Base-by-base conservation (phyloP, 2,113 vertebrate genomes). In the Puffinus mauretanicus region DNA sequence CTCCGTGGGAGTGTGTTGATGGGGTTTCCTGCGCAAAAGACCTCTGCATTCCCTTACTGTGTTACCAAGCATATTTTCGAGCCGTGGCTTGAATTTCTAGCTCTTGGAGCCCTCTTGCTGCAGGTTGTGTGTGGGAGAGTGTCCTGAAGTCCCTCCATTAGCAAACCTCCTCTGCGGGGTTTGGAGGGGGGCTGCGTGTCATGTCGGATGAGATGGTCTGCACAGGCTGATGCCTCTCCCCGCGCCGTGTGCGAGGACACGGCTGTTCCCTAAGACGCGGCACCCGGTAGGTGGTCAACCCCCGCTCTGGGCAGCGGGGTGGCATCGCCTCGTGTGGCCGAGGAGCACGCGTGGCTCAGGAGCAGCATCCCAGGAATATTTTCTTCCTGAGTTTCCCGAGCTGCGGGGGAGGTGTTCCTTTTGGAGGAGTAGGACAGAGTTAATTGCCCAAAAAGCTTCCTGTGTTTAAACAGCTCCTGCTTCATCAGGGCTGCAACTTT, bases 401-500 rank as follows among this genome's bases (percentile, higher is more conserved):
- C 60, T 13, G 34, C 5, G 52, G 80, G 76, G 87, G 94, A 52
- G 82, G 80, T 54, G 81, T 93, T 94, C 92, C 94, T 71, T 26
- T 29, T 13, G 67, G 34, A 71, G 92, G 83, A 90, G 85, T 5
- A 29, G 67, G 36, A 46, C 27, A 8, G 51, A 73, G 24, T 86
- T 86, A 90, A 93, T 82, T 75, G 47, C 84, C 83, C 80, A 27
- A 46, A 88, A 62, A 86, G 62, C 78, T 95, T 96, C 96, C 96
- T 93, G 93, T 84, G 66, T 86, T 86, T 46, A 49, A 93, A 49
- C 49, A 61, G 58, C 94, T 93, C 49, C 81, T 16, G 84, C 71
- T 52, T 57, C 21, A 5, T 16, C 14, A 27, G 67, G 81, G 86
- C 82, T 65, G 75, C 58, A 27, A 51, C 54, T 75, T 47, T 14